Evolutionary conservation across 2,113 vertebrate species (phyloP), one percentile per base, ranked within the genome.

Genomic region (Varanus komodoensis): DNA sequence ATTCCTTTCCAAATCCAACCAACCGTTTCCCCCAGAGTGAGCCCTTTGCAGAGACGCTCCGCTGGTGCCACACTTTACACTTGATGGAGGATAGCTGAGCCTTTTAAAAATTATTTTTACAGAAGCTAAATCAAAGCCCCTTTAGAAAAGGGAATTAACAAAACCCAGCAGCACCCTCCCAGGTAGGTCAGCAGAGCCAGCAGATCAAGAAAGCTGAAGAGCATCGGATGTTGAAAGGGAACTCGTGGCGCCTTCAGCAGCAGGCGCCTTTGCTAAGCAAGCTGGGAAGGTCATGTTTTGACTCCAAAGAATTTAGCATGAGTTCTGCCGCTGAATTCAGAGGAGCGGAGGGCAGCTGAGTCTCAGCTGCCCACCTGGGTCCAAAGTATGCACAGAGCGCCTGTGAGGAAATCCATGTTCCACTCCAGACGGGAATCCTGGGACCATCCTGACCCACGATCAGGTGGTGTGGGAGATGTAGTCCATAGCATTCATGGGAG

Each of bases 121-220:
- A 87, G 71, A 64, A 77, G 83, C 83, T 82, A 86, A 93, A 73
- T 71, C 89, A 79, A 81, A 94, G 23, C 29, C 78, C 84, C 89
- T 84, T 87, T 82, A 19, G 67, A 80, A 87, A 82, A 81, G 84
- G 87, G 89, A 89, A 94, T 92, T 89, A 90, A 88, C 91, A 85
- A 11, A 23, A 74, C 78, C 27, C 88, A 57, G 84, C 0, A 0
- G 44, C 3, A 0, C 5, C 75, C 82, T 84, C 61, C 23, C 5
- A 88, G 87, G 87, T 82, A 88, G 87, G 87, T 88, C 87, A 88
- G 78, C 54, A 82, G 69, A 67, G 68, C 73, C 82, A 88, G 79
- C n/a, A 73, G n/a, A 68, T 25, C 61, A 61, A 32, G 50, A 50
- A 81, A 88, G n/a, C 87, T 19, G n/a, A 57, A 32, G 50, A 52